These are phyloP conservation scores for Daphoenositta chrysoptera DNA, from an alignment of 2,113 vertebrate genomes.

Conservation along the genomic window DNA sequence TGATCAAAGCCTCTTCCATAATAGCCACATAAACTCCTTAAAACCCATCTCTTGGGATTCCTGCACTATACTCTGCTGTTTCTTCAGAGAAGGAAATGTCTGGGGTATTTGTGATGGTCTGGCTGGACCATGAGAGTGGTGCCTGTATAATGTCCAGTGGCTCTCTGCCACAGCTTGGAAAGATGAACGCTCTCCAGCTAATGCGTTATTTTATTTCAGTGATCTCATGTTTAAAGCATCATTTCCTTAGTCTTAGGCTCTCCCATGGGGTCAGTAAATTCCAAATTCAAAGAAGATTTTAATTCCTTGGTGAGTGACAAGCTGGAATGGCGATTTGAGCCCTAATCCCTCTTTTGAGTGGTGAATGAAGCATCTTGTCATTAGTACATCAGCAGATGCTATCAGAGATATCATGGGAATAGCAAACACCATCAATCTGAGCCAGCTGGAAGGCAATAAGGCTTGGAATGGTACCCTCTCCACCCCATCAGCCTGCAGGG, in stretches of 20 bases:
- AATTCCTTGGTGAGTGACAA: conserved; percentile 54
- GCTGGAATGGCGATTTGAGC: not conserved
- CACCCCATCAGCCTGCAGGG: not conserved
- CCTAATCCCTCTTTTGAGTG: conserved; percentile 15
- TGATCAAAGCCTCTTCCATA: not conserved
- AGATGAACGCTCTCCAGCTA: not conserved
- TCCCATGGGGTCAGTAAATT: not conserved
- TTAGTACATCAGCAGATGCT: conserved; percentile 19
- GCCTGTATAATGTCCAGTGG: not conserved
- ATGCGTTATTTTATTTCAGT: conserved; percentile 30
- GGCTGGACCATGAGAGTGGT: not conserved
- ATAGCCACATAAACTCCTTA: not conserved
- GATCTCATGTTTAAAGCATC: conserved; percentile 49
- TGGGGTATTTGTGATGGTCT: not conserved
- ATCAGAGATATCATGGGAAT: not conserved
- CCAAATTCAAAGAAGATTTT: conserved; percentile 47
- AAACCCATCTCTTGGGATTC: not conserved
- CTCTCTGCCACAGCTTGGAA: not conserved
- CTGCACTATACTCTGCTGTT: not conserved
- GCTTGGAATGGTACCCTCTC: not conserved
- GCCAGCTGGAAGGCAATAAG: not conserved
- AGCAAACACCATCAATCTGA: not conserved
- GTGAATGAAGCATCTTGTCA: not conserved
- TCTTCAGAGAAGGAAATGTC: not conserved
- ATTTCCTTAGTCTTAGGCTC: not conserved